Conservation (phyloP, 1,140 invertebrate species). For the Latrodectus geometricus region DNA sequence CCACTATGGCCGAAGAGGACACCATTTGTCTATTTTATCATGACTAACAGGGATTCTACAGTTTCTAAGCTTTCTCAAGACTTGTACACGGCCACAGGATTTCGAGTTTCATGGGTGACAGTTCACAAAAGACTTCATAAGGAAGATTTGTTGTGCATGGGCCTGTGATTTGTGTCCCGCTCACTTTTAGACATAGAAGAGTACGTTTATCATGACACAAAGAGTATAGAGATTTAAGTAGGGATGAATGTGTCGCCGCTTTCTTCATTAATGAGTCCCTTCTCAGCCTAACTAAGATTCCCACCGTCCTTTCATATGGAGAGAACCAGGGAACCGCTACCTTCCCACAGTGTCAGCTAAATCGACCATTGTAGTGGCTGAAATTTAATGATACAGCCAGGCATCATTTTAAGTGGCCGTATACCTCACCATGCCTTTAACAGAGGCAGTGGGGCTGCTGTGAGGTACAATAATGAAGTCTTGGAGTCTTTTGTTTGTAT, state of each 20-base stretch:
- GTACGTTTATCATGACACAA: not conserved
- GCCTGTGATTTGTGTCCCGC: not conserved
- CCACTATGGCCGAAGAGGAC: not conserved
- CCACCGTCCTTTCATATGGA: not conserved
- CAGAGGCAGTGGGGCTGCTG: not conserved
- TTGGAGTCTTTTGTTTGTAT: not conserved
- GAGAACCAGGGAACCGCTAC: not conserved
- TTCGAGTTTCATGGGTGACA: not conserved
- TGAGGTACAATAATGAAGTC: too few relatives aligned
- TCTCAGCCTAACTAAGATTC: not conserved
- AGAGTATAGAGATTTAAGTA: constrained; percentile 1
- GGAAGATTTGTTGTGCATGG: not conserved
- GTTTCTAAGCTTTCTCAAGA: not conserved
- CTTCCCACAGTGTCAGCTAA: not conserved
- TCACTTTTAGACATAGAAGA: not conserved
- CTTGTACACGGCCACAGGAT: constrained; percentile 3
- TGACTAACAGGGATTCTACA: not conserved
- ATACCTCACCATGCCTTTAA: not conserved
- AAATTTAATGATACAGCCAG: too few relatives aligned
- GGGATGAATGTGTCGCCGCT: not conserved
- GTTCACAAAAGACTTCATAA: not conserved
- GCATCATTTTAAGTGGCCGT: not conserved
- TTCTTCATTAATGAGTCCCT: constrained; percentile 10
- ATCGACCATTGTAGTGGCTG: too few relatives aligned
- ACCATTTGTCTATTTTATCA: not conserved